Evolutionary conservation across 2,888 invertebrate genomes (phyloP), one percentile per base, ranked within the genome.

Genomic region (Rhingia rostrata): DNA sequence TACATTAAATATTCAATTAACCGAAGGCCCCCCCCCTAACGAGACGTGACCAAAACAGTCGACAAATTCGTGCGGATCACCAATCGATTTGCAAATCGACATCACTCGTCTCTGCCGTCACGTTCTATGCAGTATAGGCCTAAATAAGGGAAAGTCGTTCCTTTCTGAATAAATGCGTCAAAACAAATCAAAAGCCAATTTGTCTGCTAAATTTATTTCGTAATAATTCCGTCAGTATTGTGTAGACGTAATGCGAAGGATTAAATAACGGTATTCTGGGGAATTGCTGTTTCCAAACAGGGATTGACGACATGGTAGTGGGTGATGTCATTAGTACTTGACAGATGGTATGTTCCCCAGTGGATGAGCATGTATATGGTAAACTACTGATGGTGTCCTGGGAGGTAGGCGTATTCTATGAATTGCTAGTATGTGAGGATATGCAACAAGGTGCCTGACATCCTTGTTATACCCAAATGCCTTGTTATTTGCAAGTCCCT

Each of bases 1-100:
- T 41, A 30, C 41, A 41, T 58, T 41, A n/a, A 58, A 22, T 30
- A 58, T 58, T 41, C 58, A 56, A 33, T 56, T 56, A 39, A 12
- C 35, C 12, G 6, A 56, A 56, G 12, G 14, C 35, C 4, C 9
- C 14, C 37, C 35, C 4, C 9, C 14, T 0, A 1, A 1, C n/a
- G 14, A 39, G 22, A 39, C 37, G 54, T 56, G 54, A 56, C 54
- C 54, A 56, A 35, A 35, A n/a, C 14, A 56, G 9, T 12, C 12
- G 32, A 6, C 6, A n/a, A 5, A 53, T 32, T 37, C 54, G 35
- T 37, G 37, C 30, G 22, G 22, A 56, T 56, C 54, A 37, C 9
- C 54, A 56, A 56, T 37, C 37, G 54, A 37, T 37, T 56, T n/a
- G 43, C 22, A 22, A n/a, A n/a, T 53, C 9, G 49, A 5, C 22